Base-by-base conservation (phyloP, 2,113 vertebrate species). In the Ariopsis seemanni region DNA sequence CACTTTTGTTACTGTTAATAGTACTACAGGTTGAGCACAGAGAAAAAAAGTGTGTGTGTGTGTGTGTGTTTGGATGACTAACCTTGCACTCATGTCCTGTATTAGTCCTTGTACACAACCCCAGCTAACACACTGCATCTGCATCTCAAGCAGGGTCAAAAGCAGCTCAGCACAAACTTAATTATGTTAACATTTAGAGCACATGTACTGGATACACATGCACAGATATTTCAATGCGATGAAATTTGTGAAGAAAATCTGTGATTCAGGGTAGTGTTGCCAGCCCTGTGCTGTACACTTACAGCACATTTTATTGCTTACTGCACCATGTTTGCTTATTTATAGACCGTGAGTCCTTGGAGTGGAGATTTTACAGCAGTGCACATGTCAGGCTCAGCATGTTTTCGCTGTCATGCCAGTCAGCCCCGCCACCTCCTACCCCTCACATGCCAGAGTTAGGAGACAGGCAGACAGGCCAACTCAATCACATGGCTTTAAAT, bases 401-500 rank as follows among this genome's bases (percentile, higher is more conserved):
- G 55, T 74, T 48, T 90, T 58, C 63, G 72, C 69, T 88, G 84
- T 88, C 83, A 78, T 75, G 77, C 71, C 85, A 87, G 58, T 89
- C 87, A 88, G 18, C 25, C 34, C 60, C 48, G 50, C 48, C 82
- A 87, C 82, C 60, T 57, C 17, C 78, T 22, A 30, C 58, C 82
- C 72, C 77, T 30, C 82, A 82, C 77, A 78, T 57, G 53, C 65
- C 62, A 77, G 77, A 27, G 60, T 34, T 53, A 69, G 48, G 58
- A 62, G 69, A 42, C 87, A 87, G 50, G 58, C 87, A 89, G 67
- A 72, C 82, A 75, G 83, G 81, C 81, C 75, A 65, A 79, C 85
- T 87, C 89, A 85, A 89, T 89, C 89, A 87, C 85, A 80, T 83
- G 53, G 77, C 83, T 85, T 88, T 83, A 87, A 88, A 87, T 88